phyloP scores from a whole-genome alignment of 23 tunicate genomes.

The Halocynthia roretzi region DNA sequence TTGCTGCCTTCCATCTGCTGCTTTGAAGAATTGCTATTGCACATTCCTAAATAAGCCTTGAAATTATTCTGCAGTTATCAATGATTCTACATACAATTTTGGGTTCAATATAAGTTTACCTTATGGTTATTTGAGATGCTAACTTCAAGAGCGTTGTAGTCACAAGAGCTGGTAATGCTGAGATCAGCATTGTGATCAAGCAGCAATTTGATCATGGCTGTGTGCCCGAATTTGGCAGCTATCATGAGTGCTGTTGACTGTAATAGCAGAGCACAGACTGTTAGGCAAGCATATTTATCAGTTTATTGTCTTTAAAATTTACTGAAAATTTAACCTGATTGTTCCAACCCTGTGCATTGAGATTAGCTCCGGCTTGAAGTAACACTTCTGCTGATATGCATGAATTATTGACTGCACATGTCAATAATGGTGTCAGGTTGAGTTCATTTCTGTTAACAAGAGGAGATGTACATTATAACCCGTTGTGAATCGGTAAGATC shows the following conservation, averaged over 20 bases:
- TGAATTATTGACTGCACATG: conserved; percentile 24
- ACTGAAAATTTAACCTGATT: too few species aligned
- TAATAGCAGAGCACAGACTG: too few species aligned
- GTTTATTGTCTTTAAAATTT: background rate
- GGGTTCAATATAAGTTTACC: too few species aligned
- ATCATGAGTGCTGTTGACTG: background rate
- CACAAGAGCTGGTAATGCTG: too few species aligned
- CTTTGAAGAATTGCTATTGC: conserved; percentile 33
- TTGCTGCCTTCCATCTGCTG: conserved; percentile 39
- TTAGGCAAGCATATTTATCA: too few species aligned
- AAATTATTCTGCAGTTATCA: too few species aligned
- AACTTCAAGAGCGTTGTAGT: too few species aligned
- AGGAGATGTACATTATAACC: background rate
- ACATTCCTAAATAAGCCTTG: conserved; percentile 13
- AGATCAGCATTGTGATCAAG: conserved; percentile 1
- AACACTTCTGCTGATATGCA: conserved; percentile 6
- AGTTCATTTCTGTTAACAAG: conserved; percentile 13
- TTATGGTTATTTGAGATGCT: too few species aligned
- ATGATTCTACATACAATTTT: too few species aligned
- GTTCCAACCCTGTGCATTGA: background rate
- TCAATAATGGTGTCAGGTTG: conserved; percentile 2
- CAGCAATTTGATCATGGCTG: conserved; percentile 1
- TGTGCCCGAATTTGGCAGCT: conserved; percentile 8
- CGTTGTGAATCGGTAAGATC: too few species aligned
- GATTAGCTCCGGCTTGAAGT: conserved; percentile 24